Percentiles rank a stretch among this genome's conserved stretches.
Evolutionary conservation across 2,797 vertebrate genomes (phyloP).

Genomic region (Carapus acus): DNA sequence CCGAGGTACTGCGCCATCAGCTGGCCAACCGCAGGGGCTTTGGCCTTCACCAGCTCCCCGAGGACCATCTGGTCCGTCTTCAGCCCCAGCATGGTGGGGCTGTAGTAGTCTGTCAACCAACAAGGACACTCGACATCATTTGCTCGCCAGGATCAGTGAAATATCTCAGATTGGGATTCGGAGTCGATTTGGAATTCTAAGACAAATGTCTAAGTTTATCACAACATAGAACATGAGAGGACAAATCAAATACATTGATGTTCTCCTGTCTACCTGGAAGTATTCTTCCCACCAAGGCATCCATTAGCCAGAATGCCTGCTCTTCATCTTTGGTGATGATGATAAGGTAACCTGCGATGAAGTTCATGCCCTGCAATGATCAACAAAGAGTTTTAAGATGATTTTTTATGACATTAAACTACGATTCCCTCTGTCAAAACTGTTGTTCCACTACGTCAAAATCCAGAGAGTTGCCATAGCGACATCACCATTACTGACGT

Average conservation of each 20-base stretch:
- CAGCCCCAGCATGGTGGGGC: conserved; percentile 85
- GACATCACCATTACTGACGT: background rate
- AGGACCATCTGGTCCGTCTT: conserved; percentile 92
- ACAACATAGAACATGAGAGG: too few species aligned
- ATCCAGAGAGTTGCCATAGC: background rate
- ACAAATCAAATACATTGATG: too few species aligned
- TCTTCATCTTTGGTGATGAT: conserved; percentile 92
- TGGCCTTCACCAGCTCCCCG: conserved; percentile 85
- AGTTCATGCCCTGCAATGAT: conserved; percentile 90
- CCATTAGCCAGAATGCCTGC: conserved; percentile 92
- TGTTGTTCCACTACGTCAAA: background rate
- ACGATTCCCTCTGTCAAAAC: too few species aligned
- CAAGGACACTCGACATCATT: too few species aligned
- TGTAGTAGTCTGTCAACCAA: conserved; percentile 82
- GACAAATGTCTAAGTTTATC: conserved; percentile 5
- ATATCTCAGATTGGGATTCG: too few species aligned
- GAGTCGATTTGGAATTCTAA: too few species aligned
- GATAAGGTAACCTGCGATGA: conserved; percentile 91
- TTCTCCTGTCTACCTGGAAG: conserved; percentile 86
- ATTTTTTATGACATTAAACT: too few species aligned
- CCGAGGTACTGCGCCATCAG: conserved; percentile 82
- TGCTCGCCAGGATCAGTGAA: too few species aligned
- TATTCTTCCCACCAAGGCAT: conserved; percentile 86
- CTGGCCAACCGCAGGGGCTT: conserved; percentile 84
- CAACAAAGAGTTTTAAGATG: conserved; percentile 2